These are phyloP conservation scores for Pantherophis vulpinus DNA, from an alignment of 2,797 vertebrate genomes.

Conservation along the genomic window DNA sequence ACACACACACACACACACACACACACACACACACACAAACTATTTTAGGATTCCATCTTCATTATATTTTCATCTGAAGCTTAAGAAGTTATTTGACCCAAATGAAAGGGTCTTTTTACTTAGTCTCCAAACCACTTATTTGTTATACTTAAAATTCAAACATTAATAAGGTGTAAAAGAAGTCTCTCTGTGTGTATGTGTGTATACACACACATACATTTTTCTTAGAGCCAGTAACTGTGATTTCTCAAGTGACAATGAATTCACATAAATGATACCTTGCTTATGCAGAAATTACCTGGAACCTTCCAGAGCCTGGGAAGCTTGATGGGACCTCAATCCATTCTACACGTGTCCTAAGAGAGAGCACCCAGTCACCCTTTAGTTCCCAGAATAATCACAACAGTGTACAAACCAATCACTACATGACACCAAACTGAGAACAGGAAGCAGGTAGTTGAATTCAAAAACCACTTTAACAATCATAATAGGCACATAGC, in stretches of 20 bases:
- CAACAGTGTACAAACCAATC: background rate
- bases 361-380: background rate
- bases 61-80: background rate
- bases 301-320: background rate
- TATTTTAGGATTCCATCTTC: background rate
- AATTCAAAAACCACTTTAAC: background rate
- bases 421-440: background rate
- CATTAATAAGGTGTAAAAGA: background rate
- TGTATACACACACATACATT: background rate
- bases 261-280: background rate
- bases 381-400: background rate
- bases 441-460: background rate
- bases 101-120: background rate
- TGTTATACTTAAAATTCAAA: background rate
- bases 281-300: background rate
- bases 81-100: background rate
- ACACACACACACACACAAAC: background rate
- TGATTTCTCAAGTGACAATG: background rate
- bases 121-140: background rate
- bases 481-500: background rate
- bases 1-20: background rate
- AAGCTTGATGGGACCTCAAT: background rate
- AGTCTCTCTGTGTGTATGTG: background rate
- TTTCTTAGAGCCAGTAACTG: background rate
- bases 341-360: background rate